Conservation (phyloP, 2,888 invertebrate species). For the Lutraria lutraria region DNA sequence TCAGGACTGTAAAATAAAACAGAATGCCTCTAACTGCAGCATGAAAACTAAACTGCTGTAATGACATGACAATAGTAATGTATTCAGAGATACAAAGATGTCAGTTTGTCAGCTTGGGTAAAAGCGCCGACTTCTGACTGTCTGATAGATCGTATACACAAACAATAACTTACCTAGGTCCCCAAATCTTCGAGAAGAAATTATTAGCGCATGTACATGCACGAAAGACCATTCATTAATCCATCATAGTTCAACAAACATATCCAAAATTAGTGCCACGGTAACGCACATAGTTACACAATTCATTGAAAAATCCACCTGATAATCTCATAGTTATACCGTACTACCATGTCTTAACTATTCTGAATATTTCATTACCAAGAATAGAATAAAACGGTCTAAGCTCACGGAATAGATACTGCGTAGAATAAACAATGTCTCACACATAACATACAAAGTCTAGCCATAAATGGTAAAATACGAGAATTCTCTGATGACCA, state of each 20-base stretch:
- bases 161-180: neutral
- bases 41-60: no score
- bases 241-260: neutral
- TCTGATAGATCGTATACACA: no score
- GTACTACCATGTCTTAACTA: neutral
- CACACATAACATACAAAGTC: neutral
- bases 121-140: no score
- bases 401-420: neutral
- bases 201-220: constrained; percentile 21
- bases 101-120: no score
- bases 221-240: constrained; percentile 21
- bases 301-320: neutral
- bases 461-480: neutral
- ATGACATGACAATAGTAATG: no score
- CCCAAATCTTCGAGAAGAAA: constrained; percentile 25
- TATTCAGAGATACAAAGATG: no score
- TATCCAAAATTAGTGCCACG: neutral
- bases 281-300: neutral
- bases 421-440: constrained; percentile 15
- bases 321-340: neutral
- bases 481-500: neutral
- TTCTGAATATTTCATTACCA: neutral
- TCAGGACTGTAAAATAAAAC: no score
- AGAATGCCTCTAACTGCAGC: no score
- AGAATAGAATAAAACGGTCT: neutral